Evolutionary conservation across 2,797 vertebrate species (phyloP).

Genomic region (Rhabdophis nuchalis): DNA sequence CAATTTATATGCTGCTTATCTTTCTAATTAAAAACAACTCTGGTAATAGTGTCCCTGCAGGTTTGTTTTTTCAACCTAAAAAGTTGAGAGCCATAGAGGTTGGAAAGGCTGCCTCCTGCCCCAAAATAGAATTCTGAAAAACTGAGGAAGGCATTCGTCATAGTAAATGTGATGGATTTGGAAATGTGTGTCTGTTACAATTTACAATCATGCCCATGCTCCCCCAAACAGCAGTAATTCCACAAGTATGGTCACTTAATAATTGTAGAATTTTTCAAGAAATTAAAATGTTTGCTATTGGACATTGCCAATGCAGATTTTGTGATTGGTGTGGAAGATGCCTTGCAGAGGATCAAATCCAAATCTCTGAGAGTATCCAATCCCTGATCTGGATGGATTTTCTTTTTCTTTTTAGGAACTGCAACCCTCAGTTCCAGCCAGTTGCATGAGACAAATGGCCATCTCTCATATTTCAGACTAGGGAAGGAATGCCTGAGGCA

Average conservation of each 20-base stretch:
- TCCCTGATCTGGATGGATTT: background rate
- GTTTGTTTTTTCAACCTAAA: background rate
- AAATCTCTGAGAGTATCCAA: background rate
- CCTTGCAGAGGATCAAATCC: background rate
- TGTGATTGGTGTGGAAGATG: background rate
- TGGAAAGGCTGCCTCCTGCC: background rate
- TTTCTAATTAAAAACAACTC: background rate
- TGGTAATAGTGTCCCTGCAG: background rate
- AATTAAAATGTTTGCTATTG: background rate
- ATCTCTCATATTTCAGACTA: background rate
- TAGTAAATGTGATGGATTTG: background rate
- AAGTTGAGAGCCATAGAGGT: background rate
- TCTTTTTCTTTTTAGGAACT: background rate
- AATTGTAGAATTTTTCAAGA: background rate
- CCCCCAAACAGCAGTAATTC: background rate
- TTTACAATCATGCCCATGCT: background rate
- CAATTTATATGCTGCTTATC: background rate
- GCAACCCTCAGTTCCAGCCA: background rate
- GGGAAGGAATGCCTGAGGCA: background rate
- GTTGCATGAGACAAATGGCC: background rate
- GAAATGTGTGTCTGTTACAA: background rate
- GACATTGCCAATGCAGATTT: background rate
- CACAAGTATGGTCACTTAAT: background rate
- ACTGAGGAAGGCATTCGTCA: background rate
- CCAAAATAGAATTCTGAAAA: background rate